These are phyloP conservation scores for Albula goreensis DNA, from an alignment of 2,113 vertebrate species.

Conservation along the genomic window DNA sequence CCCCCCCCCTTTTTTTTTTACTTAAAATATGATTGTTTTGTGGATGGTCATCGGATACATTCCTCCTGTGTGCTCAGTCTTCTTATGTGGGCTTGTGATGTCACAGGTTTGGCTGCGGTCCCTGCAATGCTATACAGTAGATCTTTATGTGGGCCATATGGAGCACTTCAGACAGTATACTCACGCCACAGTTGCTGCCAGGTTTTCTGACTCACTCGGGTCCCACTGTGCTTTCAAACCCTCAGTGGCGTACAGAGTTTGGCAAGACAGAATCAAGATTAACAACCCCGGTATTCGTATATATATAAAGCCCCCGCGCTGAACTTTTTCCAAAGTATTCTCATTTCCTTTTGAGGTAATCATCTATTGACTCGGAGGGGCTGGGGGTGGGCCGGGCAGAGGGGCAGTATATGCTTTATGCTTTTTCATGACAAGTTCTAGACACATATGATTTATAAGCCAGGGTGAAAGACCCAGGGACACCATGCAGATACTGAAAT, in stretches of 20 bases:
- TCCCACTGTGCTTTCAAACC: slow-evolving; percentile 49
- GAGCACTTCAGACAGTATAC: slow-evolving; percentile 22
- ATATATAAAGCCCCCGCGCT: slow-evolving; percentile 55
- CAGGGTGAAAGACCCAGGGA: slow-evolving; percentile 5
- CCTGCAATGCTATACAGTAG: slow-evolving; percentile 28
- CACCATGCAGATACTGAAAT: slow-evolving; percentile 30
- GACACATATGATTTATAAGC: slow-evolving; percentile 38
- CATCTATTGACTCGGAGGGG: slow-evolving; percentile 54
- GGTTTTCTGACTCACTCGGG: slow-evolving; percentile 52
- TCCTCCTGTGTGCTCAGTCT: slow-evolving; percentile 36
- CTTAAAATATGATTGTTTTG: background rate
- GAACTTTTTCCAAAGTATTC: slow-evolving; percentile 59
- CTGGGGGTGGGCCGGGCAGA: slow-evolving; percentile 14
- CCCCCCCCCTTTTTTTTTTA: background rate
- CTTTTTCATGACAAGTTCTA: slow-evolving; percentile 14
- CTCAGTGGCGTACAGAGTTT: slow-evolving; percentile 45
- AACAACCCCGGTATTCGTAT: slow-evolving; percentile 52
- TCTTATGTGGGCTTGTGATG: slow-evolving; percentile 35
- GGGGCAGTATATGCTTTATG: slow-evolving; percentile 26
- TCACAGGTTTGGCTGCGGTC: slow-evolving; percentile 27
- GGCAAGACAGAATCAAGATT: slow-evolving; percentile 64
- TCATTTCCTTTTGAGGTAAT: slow-evolving; percentile 68
- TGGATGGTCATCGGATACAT: background rate
- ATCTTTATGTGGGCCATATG: slow-evolving; percentile 38
- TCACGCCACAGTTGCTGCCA: slow-evolving; percentile 42